Percentiles rank a stretch among this genome's conserved stretches.
Conservation (phyloP, 2,888 invertebrate genomes). For the Panopea generosa region DNA sequence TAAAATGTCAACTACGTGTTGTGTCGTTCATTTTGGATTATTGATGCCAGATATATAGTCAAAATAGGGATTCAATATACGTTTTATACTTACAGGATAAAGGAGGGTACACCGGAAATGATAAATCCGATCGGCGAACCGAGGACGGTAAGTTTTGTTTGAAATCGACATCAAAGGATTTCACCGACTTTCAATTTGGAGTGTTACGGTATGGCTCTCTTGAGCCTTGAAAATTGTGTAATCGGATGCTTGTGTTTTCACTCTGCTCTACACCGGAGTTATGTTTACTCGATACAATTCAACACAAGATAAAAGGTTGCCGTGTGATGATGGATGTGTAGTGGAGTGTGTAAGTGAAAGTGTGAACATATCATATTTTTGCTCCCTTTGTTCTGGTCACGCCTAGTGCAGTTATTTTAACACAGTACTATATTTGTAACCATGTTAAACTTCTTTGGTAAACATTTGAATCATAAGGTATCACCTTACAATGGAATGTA, state of each 20-base stretch:
- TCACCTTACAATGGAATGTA: slow-evolving; percentile 52
- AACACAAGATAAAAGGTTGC: slow-evolving; percentile 1
- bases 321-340: background rate
- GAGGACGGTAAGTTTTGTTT: slow-evolving; percentile 78
- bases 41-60: too few relatives aligned
- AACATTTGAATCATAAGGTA: slow-evolving; percentile 24
- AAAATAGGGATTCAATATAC: too few relatives aligned
- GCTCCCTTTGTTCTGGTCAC: slow-evolving; percentile 37
- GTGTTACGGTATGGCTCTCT: slow-evolving; percentile 38
- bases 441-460: too few relatives aligned
- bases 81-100: slow-evolving; percentile 70
- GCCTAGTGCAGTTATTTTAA: slow-evolving; percentile 9
- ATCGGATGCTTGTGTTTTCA: slow-evolving; percentile 43
- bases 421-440: too few relatives aligned
- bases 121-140: slow-evolving; percentile 71
- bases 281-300: slow-evolving; percentile 14
- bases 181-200: slow-evolving; percentile 53
- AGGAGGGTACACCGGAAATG: slow-evolving; percentile 75
- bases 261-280: slow-evolving; percentile 18
- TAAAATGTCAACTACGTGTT: too few relatives aligned
- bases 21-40: too few relatives aligned
- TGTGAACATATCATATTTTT: slow-evolving; percentile 4
- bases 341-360: slow-evolving; percentile 7
- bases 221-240: slow-evolving; percentile 47
- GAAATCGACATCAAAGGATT: slow-evolving; percentile 62